Conservation (phyloP, 1,140 invertebrate genomes). For the Ctenoplectra terminalis region DNA sequence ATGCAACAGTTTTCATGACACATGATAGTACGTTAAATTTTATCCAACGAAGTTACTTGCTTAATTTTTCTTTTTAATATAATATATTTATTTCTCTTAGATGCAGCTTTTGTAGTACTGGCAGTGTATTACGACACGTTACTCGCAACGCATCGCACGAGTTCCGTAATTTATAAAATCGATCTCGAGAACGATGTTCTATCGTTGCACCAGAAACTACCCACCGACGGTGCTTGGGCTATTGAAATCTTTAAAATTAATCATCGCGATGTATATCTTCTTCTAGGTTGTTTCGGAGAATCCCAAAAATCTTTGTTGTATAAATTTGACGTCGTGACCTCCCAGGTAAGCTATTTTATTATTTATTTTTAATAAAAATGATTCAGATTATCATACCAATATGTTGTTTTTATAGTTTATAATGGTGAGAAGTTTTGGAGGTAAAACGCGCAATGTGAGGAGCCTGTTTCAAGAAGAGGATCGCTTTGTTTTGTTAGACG, state of each 20-base stretch:
- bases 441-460: constrained; percentile 63
- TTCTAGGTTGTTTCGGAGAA: constrained; percentile 65
- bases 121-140: constrained; percentile 69
- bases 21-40: constrained; percentile 55
- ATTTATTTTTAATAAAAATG: constrained; percentile 1
- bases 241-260: constrained; percentile 66
- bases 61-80: constrained; percentile 9
- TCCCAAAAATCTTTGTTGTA: constrained; percentile 63
- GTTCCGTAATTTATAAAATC: constrained; percentile 68
- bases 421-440: constrained; percentile 54
- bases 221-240: constrained; percentile 61
- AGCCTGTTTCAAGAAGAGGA: constrained; percentile 57
- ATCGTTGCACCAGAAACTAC: constrained; percentile 59
- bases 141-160: constrained; percentile 47
- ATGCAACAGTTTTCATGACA: constrained; percentile 58
- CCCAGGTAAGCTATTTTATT: constrained; percentile 46
- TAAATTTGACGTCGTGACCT: constrained; percentile 48
- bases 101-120: constrained; percentile 62
- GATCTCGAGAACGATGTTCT: constrained; percentile 45
- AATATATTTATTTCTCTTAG: constrained; percentile 49
- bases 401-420: constrained; percentile 51
- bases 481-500: constrained; percentile 69
- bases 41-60: background rate
- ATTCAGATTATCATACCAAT: background rate
- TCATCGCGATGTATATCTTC: constrained; percentile 46